Percentiles rank a stretch among this genome's conserved stretches.
These are phyloP conservation scores for Drosophila littoralis DNA, from an alignment of 1,140 invertebrate genomes.

Conservation along the genomic window DNA sequence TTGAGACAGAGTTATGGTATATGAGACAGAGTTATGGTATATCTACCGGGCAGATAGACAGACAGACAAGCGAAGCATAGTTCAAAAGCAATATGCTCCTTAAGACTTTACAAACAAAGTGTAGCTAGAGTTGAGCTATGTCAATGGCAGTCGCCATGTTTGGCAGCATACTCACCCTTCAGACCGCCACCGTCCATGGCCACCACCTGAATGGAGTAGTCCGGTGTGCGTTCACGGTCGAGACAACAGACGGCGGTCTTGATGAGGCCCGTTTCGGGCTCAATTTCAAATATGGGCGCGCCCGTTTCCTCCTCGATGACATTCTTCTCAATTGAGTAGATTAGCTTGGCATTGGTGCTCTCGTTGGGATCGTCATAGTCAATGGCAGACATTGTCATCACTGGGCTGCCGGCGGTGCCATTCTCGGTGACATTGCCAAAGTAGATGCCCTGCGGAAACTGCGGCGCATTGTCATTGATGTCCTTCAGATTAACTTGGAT, in stretches of 20 bases:
- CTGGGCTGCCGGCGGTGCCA: slow-evolving; percentile 87
- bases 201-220: slow-evolving; percentile 89
- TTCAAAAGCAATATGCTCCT: background rate
- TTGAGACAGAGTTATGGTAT: no score
- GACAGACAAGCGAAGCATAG: background rate
- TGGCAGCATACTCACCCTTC: slow-evolving; percentile 84
- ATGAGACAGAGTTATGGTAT: no score
- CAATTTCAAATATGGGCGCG: slow-evolving; percentile 88
- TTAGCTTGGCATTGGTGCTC: slow-evolving; percentile 87
- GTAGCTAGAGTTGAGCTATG: background rate
- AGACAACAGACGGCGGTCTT: slow-evolving; percentile 88
- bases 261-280: slow-evolving; percentile 88
- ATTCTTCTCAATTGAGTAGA: slow-evolving; percentile 89
- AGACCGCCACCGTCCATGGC: slow-evolving; percentile 87
- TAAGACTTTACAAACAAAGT: background rate
- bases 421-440: slow-evolving; percentile 88
- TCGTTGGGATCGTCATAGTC: slow-evolving; percentile 90
- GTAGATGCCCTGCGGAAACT: slow-evolving; percentile 88
- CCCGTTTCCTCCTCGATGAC: slow-evolving; percentile 88
- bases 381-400: slow-evolving; percentile 89
- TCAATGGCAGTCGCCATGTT: background rate
- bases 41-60: no score
- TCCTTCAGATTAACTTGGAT: slow-evolving; percentile 90
- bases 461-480: slow-evolving; percentile 92
- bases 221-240: slow-evolving; percentile 88